A percentile compares a stretch with the other conserved stretches of the same genome.
Evolutionary conservation across 2,888 invertebrate species (phyloP).

Genomic region (Nomada ferruginata): DNA sequence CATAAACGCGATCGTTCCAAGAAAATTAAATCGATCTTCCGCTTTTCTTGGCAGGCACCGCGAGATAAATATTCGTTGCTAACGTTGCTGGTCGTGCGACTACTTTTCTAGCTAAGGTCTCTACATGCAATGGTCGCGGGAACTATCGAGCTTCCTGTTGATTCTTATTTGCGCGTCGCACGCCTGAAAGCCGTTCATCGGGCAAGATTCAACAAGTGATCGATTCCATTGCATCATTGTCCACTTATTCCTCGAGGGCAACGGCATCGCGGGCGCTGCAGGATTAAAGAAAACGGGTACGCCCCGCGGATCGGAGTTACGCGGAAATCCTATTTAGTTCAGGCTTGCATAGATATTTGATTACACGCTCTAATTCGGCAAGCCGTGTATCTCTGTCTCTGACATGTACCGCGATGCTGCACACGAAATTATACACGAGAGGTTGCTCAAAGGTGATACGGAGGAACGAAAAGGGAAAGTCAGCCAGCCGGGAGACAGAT

Average conservation of each 20-base stretch:
- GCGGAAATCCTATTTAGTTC: conserved; percentile 19
- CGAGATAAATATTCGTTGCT: too few relatives aligned
- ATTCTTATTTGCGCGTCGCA: too few relatives aligned
- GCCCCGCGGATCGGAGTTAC: neutral
- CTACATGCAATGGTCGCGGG: too few relatives aligned
- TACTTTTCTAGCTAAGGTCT: too few relatives aligned
- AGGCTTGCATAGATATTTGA: conserved; percentile 46
- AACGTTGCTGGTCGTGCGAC: too few relatives aligned
- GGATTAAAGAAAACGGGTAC: neutral
- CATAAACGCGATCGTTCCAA: conserved; percentile 5
- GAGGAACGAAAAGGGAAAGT: conserved; percentile 58
- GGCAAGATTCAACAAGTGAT: conserved; percentile 21
- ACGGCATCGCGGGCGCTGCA: neutral
- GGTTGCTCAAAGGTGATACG: conserved; percentile 50
- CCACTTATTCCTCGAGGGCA: neutral
- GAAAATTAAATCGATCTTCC: neutral
- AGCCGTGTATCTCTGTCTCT: conserved; percentile 21
- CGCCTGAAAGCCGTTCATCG: too few relatives aligned
- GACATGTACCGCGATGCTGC: conserved; percentile 54
- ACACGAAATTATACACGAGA: conserved; percentile 46
- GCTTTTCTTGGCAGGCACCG: too few relatives aligned
- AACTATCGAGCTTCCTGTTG: too few relatives aligned
- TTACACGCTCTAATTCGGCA: conserved; percentile 57
- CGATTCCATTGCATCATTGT: neutral
- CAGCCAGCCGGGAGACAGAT: conserved; percentile 32